phyloP scores from a whole-genome alignment of 2,888 invertebrate genomes.

The Lordiphosa fenestrarum region DNA sequence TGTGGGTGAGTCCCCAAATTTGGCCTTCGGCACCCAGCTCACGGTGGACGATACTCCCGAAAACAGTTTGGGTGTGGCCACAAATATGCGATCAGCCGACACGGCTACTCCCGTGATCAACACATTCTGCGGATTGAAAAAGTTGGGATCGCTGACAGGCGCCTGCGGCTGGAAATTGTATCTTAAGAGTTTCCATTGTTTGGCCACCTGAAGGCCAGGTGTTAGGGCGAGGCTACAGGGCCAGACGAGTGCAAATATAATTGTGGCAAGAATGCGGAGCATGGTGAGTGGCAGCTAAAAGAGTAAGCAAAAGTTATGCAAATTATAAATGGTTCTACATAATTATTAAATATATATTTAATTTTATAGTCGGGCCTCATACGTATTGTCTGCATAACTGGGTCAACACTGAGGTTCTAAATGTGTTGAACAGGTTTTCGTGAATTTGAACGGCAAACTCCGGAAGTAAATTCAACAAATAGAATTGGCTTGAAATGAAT shows the following conservation, averaged over 20 bases:
- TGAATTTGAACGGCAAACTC: too few species aligned
- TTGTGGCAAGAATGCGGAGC: conserved; percentile 32
- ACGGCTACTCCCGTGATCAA: conserved; percentile 89
- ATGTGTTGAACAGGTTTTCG: too few species aligned
- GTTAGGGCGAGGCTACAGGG: conserved; percentile 18
- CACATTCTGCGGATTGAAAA: conserved; percentile 84
- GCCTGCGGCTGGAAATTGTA: conserved; percentile 85
- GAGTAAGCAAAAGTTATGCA: too few species aligned
- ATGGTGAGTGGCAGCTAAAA: conserved; percentile 30
- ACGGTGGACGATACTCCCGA: conserved; percentile 89
- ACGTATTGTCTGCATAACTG: too few species aligned
- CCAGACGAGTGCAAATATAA: conserved; percentile 38
- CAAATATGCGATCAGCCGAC: conserved; percentile 86
- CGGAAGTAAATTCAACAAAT: too few species aligned
- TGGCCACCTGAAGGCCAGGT: conserved; percentile 82
- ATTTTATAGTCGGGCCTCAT: too few species aligned
- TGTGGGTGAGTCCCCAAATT: conserved; percentile 86
- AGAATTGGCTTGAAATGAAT: too few species aligned
- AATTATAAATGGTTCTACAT: too few species aligned
- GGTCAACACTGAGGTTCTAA: too few species aligned
- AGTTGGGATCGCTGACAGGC: conserved; percentile 82
- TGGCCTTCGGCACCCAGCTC: conserved; percentile 85
- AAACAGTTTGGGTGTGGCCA: conserved; percentile 88
- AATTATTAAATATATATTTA: too few species aligned
- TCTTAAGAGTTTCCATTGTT: conserved; percentile 86